Percentiles rank a stretch among this genome's conserved stretches.
phyloP scores from a whole-genome alignment of 30 jellyfish, hydroid and myxozoan species.

The Cassiopea andromeda region DNA sequence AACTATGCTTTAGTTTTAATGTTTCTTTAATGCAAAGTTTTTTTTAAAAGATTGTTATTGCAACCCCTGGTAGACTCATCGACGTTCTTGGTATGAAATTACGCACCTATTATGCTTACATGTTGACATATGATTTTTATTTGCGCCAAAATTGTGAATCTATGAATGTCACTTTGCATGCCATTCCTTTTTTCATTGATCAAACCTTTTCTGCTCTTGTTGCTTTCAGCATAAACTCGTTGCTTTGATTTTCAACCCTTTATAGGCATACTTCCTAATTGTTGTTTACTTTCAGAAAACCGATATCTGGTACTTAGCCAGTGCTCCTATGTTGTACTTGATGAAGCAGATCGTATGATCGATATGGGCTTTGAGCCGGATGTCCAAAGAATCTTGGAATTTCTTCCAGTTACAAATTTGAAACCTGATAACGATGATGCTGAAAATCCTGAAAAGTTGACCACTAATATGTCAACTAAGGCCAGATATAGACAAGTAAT shows the following conservation, averaged over 20 bases:
- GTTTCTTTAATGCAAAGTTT: neutral
- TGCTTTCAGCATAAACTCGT: too few species aligned
- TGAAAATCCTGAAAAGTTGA: constrained; percentile 84
- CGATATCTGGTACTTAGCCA: constrained; percentile 92
- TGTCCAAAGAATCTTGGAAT: constrained; percentile 91
- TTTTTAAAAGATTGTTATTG: constrained; percentile 88
- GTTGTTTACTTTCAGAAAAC: constrained; percentile 54
- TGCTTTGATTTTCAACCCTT: too few species aligned
- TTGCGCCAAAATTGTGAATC: too few species aligned
- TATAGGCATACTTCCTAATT: too few species aligned
- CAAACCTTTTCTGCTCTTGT: too few species aligned
- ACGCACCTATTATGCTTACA: neutral
- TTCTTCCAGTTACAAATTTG: constrained; percentile 86
- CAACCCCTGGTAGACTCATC: constrained; percentile 99
- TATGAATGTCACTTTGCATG: too few species aligned
- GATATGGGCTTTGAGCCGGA: constrained; percentile 99
- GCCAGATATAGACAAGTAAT: constrained; percentile 92
- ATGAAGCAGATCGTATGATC: constrained; percentile 99
- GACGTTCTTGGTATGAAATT: constrained; percentile 89
- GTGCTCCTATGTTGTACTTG: constrained; percentile 97
- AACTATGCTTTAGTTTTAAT: neutral
- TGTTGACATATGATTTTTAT: neutral
- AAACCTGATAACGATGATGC: constrained; percentile 99
- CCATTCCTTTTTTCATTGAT: too few species aligned
- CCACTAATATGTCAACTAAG: constrained; percentile 69